A percentile compares a stretch with the other conserved stretches of the same genome.
Conservation (phyloP, 2,113 vertebrate species). For the Nothocercus nigrocapillus region DNA sequence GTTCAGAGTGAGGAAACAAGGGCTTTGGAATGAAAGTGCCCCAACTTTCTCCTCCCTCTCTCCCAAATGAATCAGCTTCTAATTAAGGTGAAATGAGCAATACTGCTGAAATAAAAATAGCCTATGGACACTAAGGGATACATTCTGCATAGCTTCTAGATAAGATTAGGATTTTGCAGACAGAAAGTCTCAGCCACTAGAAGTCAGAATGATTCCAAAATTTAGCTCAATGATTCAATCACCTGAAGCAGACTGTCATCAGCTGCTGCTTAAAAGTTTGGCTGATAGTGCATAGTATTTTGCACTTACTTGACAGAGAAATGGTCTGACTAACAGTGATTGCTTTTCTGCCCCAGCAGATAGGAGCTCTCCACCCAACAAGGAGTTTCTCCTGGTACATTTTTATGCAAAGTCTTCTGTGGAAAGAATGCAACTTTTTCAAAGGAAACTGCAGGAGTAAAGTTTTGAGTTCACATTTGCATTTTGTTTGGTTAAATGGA, state of each 20-base stretch:
- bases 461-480: neutral
- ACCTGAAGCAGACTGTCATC: neutral
- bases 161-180: neutral
- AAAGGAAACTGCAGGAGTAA: neutral
- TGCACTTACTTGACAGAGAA: neutral
- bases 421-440: neutral
- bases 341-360: neutral
- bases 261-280: neutral
- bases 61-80: neutral
- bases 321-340: neutral
- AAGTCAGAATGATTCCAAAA: neutral
- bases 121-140: neutral
- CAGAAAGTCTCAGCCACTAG: neutral
- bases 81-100: neutral
- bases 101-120: neutral
- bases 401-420: neutral
- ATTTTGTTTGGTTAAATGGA: neutral
- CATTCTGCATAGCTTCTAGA: neutral
- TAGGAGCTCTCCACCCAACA: neutral
- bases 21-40: neutral
- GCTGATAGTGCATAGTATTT: neutral
- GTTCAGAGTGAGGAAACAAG: neutral
- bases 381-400: neutral
- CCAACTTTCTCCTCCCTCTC: neutral
- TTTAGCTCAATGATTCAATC: neutral